A percentile compares a stretch with the other conserved stretches of the same genome.
phyloP scores from a whole-genome alignment of 2,797 vertebrate genomes.

The Aeoliscus strigatus region DNA sequence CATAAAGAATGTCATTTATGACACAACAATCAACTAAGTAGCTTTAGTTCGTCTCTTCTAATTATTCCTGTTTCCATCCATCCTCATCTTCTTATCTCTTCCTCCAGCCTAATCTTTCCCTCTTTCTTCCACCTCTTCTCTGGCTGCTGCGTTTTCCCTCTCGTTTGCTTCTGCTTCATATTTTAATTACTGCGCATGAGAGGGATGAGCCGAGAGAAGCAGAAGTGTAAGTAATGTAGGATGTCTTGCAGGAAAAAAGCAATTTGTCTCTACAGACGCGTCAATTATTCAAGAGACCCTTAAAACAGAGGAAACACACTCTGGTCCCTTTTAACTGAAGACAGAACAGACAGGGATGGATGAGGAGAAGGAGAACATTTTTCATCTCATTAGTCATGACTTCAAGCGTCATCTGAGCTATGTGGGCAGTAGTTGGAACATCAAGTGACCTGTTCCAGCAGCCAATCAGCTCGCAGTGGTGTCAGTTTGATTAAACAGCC shows the following conservation, averaged over 20 bases:
- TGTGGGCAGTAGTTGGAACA: too few relatives aligned
- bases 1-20: too few relatives aligned
- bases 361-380: too few relatives aligned
- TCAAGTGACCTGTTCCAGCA: too few relatives aligned
- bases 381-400: too few relatives aligned
- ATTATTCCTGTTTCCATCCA: not conserved
- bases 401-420: too few relatives aligned
- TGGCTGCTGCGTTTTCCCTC: not conserved
- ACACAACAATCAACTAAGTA: too few relatives aligned
- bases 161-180: conserved; percentile 5
- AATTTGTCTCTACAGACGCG: not conserved
- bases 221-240: conserved; percentile 22
- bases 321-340: conserved; percentile 3
- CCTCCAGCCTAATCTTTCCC: not conserved
- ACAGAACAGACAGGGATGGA: too few relatives aligned
- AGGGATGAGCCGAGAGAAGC: conserved; percentile 14
- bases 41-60: too few relatives aligned
- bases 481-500: too few relatives aligned
- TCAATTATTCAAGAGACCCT: conserved; percentile 27
- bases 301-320: conserved; percentile 13
- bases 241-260: not conserved
- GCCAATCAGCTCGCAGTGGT: too few relatives aligned
- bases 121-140: not conserved
- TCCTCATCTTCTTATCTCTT: conserved; percentile 7
- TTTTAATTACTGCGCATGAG: conserved; percentile 23